Percentiles rank a stretch among this genome's conserved stretches.
Evolutionary conservation across 2,113 vertebrate species (phyloP).

Genomic region (Dascyllus trimaculatus): DNA sequence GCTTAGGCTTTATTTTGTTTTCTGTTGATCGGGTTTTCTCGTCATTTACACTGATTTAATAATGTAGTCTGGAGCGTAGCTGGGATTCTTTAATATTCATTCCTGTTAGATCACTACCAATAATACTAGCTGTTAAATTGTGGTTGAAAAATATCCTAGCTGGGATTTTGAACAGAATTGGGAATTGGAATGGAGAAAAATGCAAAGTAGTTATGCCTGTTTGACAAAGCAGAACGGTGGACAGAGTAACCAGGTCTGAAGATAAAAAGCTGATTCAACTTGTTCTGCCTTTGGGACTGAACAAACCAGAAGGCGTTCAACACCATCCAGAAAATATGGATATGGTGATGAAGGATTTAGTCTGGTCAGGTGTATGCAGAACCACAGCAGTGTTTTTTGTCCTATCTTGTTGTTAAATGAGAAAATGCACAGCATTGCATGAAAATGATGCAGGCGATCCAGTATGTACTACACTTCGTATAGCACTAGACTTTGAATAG

Average conservation of each 20-base stretch:
- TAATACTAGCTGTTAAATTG: slow-evolving; percentile 70
- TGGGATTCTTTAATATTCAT: slow-evolving; percentile 77
- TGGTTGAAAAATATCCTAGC: slow-evolving; percentile 64
- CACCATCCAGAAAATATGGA: slow-evolving; percentile 39
- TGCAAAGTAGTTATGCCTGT: slow-evolving; percentile 32
- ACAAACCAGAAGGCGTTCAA: slow-evolving; percentile 51
- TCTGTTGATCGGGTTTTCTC: slow-evolving; percentile 79
- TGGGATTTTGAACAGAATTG: slow-evolving; percentile 62
- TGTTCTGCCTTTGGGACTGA: slow-evolving; percentile 49
- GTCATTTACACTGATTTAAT: slow-evolving; percentile 78
- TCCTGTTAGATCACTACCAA: slow-evolving; percentile 79
- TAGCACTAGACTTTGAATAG: slow-evolving; percentile 68
- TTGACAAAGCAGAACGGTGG: slow-evolving; percentile 18
- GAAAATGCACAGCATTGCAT: slow-evolving; percentile 77
- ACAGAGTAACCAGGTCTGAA: slow-evolving; percentile 56
- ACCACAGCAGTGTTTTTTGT: slow-evolving; percentile 67
- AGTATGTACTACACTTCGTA: slow-evolving; percentile 69
- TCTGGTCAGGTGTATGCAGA: slow-evolving; percentile 63
- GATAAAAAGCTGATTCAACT: slow-evolving; percentile 32
- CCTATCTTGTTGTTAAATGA: slow-evolving; percentile 59
- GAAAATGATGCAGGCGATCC: slow-evolving; percentile 72
- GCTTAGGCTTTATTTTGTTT: slow-evolving; percentile 66
- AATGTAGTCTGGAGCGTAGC: slow-evolving; percentile 74
- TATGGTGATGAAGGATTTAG: slow-evolving; percentile 55
- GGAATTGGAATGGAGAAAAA: slow-evolving; percentile 43